These are phyloP conservation scores for Rhodinocichla rosea DNA, from an alignment of 2,113 vertebrate species.

Conservation along the genomic window DNA sequence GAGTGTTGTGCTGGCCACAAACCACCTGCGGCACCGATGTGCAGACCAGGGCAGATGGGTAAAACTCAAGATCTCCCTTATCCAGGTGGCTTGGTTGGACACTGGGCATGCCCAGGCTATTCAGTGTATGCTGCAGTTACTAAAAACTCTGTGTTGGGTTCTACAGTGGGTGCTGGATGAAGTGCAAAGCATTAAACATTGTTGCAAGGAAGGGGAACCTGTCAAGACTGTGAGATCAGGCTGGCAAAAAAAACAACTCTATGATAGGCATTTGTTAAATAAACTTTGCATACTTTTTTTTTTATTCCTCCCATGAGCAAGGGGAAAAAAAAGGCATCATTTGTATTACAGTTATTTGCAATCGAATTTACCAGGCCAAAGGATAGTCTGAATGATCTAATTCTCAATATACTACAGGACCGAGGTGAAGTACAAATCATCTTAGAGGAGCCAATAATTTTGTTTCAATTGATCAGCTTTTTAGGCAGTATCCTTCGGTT, in stretches of 20 bases:
- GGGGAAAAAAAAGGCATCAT: background rate
- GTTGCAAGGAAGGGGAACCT: background rate
- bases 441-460: conserved; percentile 88
- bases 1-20: background rate
- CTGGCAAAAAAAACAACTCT: background rate
- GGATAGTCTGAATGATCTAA: conserved; percentile 85
- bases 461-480: conserved; percentile 89
- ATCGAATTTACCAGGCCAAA: conserved; percentile 84
- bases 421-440: conserved; percentile 90
- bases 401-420: conserved; percentile 85
- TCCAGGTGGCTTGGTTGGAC: background rate
- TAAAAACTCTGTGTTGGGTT: background rate
- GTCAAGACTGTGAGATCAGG: background rate
- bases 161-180: background rate
- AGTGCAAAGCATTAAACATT: background rate
- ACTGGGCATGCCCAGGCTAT: background rate
- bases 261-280: background rate
- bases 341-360: conserved; percentile 74
- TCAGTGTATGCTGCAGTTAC: background rate
- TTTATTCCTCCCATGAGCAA: background rate
- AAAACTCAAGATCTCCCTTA: background rate
- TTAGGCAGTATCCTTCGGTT: conserved; percentile 79
- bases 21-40: background rate
- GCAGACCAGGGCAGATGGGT: background rate
- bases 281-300: background rate